Evolutionary conservation across 2,113 vertebrate species (phyloP).

Genomic region (Rhagologus leucostigma): DNA sequence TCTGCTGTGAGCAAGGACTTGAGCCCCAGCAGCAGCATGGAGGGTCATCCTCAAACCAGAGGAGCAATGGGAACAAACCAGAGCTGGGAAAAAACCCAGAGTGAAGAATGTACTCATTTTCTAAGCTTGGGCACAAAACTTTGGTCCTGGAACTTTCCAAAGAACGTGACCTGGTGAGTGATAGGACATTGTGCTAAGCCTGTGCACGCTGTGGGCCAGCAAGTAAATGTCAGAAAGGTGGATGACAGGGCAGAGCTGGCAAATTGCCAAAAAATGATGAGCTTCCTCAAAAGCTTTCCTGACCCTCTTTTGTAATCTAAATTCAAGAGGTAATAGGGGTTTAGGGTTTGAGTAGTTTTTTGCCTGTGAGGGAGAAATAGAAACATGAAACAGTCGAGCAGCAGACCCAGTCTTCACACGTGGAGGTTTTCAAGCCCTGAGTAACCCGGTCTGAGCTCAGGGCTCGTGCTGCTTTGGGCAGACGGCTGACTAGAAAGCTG

Average conservation of each 20-base stretch:
- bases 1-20: neutral
- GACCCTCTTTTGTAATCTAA: neutral
- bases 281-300: neutral
- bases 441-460: neutral
- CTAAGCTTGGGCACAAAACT: neutral
- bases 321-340: neutral
- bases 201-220: neutral
- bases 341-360: neutral
- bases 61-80: neutral
- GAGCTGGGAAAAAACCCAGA: neutral
- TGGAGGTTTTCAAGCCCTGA: neutral
- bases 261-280: neutral
- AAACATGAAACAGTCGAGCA: neutral
- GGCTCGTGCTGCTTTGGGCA: neutral
- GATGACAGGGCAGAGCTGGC: neutral
- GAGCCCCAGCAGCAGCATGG: neutral
- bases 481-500: neutral
- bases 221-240: neutral
- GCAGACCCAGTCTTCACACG: neutral
- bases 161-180: constrained; percentile 77
- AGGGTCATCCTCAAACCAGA: neutral
- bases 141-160: constrained; percentile 79
- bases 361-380: neutral
- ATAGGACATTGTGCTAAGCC: neutral
- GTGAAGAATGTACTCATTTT: neutral